Conservation (phyloP, 2,888 invertebrate genomes). For the Hypselothyrea guttata region DNA sequence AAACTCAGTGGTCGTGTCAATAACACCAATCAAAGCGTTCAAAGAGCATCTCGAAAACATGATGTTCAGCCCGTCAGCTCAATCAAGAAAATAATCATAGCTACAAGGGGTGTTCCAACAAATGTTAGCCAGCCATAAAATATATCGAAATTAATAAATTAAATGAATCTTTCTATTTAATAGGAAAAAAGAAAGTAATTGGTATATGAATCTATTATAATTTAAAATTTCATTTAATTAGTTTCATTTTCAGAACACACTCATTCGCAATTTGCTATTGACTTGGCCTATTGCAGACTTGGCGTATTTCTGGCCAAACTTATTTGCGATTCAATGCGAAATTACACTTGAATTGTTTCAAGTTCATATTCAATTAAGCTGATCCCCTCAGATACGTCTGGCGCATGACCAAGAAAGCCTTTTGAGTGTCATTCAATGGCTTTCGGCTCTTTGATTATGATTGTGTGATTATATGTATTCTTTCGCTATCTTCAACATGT, state of each 20-base stretch:
- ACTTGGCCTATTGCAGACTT: conserved; percentile 20
- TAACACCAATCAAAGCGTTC: conserved; percentile 59
- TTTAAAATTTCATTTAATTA: background rate
- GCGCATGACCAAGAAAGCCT: conserved; percentile 12
- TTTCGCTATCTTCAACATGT: conserved; percentile 13
- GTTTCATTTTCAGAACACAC: conserved; percentile 32
- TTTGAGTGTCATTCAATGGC: conserved; percentile 45
- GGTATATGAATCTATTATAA: background rate
- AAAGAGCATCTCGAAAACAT: conserved; percentile 47
- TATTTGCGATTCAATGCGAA: conserved; percentile 32
- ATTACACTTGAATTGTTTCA: conserved; percentile 67
- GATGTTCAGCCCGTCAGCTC: conserved; percentile 24
- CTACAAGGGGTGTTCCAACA: conserved; percentile 36
- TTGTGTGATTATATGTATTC: conserved; percentile 9
- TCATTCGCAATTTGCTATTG: background rate
- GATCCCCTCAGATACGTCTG: conserved; percentile 28
- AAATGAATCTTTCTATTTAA: background rate
- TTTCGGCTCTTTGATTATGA: conserved; percentile 27
- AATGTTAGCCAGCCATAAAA: background rate
- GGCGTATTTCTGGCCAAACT: conserved; percentile 1
- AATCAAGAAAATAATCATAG: conserved; percentile 20
- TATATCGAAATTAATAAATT: background rate
- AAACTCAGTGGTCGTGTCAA: conserved; percentile 44
- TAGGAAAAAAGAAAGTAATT: background rate
- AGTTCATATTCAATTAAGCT: conserved; percentile 61